Base-by-base conservation (phyloP, 1,140 invertebrate species). In the Sycophila sp. region DNA sequence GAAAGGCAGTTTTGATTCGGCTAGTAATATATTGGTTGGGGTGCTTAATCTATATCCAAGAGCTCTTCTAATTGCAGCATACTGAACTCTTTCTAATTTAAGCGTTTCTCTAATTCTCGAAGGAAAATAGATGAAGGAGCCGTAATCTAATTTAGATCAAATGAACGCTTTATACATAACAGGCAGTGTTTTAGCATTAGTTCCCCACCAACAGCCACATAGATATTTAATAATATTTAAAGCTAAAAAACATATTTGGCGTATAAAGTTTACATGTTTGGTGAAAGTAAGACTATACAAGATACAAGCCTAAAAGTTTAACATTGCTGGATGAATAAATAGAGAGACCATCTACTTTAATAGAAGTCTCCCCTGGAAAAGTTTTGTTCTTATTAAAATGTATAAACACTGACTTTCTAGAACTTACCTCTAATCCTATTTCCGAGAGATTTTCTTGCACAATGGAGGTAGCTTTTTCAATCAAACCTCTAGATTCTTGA, bases 71-170 rank as follows among this genome's bases (percentile, higher is more conserved):
- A 59, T 38, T 6, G 56, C 36, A 24, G 17, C 19, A 38, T 40
- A 60, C 40, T 60, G 56, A 11, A 60, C 40, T 38, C 24, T 60
- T 60, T 60, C 56, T 24, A 60, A 8, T 4, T 38, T 60, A 1
- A 38, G n/a, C 2, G 13, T 24, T 10, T 40, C 2, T 28, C n/a
- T 28, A 40, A 40, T 13, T 24, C 36, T 7, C 2, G 5, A 15
- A 1, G 58, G 58, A 28, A 8, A 60, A 28, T 42, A 60, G 5
- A 60, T 15, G 42, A 19, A 60, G 19, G 34, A 22, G 0, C 24
- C 38, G 11, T 60, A 45, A 26, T 60, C 38, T n/a, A 60, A 26
- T 1, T 40, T 60, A 13, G 58, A 19, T 1, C 58, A 38, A 15
- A 28, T 8, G 5, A 11, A 42, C 5, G 13, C 17, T 42, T 42